Base-by-base conservation (phyloP, 2,888 invertebrate species). In the Euzophera pinguis region DNA sequence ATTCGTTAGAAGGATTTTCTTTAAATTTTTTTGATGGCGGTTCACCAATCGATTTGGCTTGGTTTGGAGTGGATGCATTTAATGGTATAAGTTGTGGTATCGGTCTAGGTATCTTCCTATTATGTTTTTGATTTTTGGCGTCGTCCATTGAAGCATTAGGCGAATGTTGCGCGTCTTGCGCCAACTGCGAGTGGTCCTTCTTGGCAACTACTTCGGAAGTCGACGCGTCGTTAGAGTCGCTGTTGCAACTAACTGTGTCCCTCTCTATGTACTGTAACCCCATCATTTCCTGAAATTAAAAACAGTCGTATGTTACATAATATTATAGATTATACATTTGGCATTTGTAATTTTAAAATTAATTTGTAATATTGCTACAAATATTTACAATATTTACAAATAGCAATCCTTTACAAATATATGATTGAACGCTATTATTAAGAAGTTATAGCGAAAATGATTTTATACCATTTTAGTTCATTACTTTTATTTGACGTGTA, bases 41-140 rank as follows among this genome's bases (percentile, higher is more conserved):
- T 70, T 87, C 91, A 22, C 90, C 80, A 4, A 79, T 54, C n/a
- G 70, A 57, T 68, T 83, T 78, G 57, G 74, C 82, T 73, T 85
- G 85, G 59, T 79, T 87, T 0, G 90, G 85, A 1, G 88, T 84
- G 45, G 88, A 88, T 6, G 84, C 63, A 67, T 90, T 91, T 50
- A 95, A 91, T 4, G 95, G 95, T 73, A 95, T 95, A 43, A 95
- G 91, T 76, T 95, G 95, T 48, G 95, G 95, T 61, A 95, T 92
- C 0, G 95, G 95, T 50, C 95, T 88, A 9, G 92, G 82, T 47
- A 75, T 71, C 65, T 81, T 88, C 62, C 75, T 78, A 59, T 60
- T 75, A 53, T 81, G 81, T 67, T 81, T 85, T 5, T 78, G 71
- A 51, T 60, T 65, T 60, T 73, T 84, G 9, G 63, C 56, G 41